Percentiles rank a stretch among this genome's conserved stretches.
These are phyloP conservation scores for Orbicella faveolata DNA, from an alignment of 64 coral and sea anemone species.

Conservation along the genomic window DNA sequence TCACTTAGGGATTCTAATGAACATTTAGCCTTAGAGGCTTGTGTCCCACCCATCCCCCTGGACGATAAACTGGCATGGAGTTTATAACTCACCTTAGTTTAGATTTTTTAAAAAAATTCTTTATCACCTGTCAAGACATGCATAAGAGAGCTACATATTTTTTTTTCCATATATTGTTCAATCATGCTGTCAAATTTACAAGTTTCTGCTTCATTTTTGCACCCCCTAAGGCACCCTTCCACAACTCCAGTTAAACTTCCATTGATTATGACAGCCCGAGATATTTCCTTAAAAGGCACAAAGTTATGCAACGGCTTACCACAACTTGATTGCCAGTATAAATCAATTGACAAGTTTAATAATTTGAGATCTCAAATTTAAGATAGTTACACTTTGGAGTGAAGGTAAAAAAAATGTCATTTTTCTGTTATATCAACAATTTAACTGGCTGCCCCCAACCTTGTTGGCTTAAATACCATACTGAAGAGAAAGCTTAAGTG, in stretches of 20 bases:
- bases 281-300: neutral
- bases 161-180: neutral
- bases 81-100: neutral
- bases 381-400: neutral
- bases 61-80: neutral
- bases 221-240: neutral
- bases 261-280: neutral
- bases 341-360: neutral
- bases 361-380: conserved; percentile 8
- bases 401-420: neutral
- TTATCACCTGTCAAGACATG: neutral
- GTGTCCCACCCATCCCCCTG: neutral
- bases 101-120: neutral
- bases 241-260: conserved; percentile 11
- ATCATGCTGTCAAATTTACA: neutral
- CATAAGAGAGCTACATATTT: neutral
- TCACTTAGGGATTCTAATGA: too few species aligned
- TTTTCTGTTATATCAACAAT: neutral
- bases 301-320: neutral
- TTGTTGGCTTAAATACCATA: neutral
- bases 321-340: neutral
- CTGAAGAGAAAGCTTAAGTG: neutral
- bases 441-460: neutral
- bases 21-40: conserved; percentile 6
- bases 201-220: neutral